Evolutionary conservation across 2,113 vertebrate species (phyloP).

Genomic region (Sciurus niger): DNA sequence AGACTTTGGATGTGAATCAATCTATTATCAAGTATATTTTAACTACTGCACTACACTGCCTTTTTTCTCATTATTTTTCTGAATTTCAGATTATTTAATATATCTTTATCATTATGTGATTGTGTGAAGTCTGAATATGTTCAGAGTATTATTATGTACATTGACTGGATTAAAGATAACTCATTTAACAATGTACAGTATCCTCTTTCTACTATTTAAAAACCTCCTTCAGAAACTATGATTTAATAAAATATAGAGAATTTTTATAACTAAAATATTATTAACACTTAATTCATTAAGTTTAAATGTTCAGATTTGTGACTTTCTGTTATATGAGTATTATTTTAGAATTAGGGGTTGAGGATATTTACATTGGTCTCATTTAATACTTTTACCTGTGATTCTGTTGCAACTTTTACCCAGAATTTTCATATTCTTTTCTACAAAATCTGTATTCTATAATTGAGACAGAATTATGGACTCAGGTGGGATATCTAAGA

Average conservation of each 20-base stretch:
- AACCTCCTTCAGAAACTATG: not conserved
- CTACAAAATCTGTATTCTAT: constrained; percentile 7
- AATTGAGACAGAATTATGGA: constrained; percentile 36
- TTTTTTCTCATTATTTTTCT: not conserved
- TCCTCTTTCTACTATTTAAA: not conserved
- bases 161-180: not conserved
- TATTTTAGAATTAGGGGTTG: constrained; percentile 2
- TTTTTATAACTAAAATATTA: not conserved
- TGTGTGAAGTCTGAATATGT: not conserved
- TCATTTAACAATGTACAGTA: not conserved
- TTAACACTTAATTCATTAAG: not conserved
- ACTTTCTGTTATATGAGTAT: not conserved
- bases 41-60: not conserved
- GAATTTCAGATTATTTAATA: not conserved
- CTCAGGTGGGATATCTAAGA: constrained; percentile 67
- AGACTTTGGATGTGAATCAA: not conserved
- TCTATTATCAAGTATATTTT: not conserved
- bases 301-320: not conserved
- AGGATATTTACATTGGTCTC: not conserved
- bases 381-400: constrained; percentile 16
- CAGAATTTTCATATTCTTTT: constrained; percentile 60
- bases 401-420: not conserved
- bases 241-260: not conserved
- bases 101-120: not conserved
- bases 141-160: not conserved